Base-by-base conservation (phyloP, 2,888 invertebrate genomes). In the Apamea epomidion region DNA sequence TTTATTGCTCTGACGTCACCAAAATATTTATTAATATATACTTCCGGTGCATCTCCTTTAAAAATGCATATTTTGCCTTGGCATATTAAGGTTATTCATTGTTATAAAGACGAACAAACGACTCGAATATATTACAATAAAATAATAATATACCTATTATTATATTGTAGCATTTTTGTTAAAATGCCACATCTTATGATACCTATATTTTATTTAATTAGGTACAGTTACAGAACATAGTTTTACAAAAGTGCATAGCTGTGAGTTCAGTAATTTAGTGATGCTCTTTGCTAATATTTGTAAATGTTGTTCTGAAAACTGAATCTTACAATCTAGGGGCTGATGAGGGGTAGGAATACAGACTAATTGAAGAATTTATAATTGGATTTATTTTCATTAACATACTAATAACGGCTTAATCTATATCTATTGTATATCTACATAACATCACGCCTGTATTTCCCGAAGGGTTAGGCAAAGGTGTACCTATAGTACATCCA, bases 41-140 rank as follows among this genome's bases (percentile, higher is more conserved):
- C 42, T 62, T 74, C 42, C n/a, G 42, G 21, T 81, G 68, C 42
- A 74, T 74, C 21, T 37, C 21, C 16, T 60, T 51, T 80, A 37
- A 29, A 6, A 32, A 21, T 68, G 42, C n/a, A 74, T 54, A 18
- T 51, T 42, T 67, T 14, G 48, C 21, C 65, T 80, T 58, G 29
- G 16, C 18, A 48, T 29, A 32, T 4, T 64, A 54, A 78, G 29
- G 21, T 71, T n/a, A 54, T 62, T 45, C 16, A n/a, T 78, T 64
- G n/a, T 25, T 21, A 32, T 21, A 32, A n/a, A n/a, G 6, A 45
- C 18, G 12, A 51, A 69, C 29, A 0, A 60, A 74, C 14, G n/a
- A 21, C 51, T 77, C 14, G 10, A 77, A 64, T 64, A 37, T 71
- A 16, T 71, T 37, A n/a, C 32, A 67, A 68, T 5, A 18, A n/a